Evolutionary conservation across 2,797 vertebrate species (phyloP), one percentile per base, ranked within the genome.

Genomic region (Ctenopoma multispine): DNA sequence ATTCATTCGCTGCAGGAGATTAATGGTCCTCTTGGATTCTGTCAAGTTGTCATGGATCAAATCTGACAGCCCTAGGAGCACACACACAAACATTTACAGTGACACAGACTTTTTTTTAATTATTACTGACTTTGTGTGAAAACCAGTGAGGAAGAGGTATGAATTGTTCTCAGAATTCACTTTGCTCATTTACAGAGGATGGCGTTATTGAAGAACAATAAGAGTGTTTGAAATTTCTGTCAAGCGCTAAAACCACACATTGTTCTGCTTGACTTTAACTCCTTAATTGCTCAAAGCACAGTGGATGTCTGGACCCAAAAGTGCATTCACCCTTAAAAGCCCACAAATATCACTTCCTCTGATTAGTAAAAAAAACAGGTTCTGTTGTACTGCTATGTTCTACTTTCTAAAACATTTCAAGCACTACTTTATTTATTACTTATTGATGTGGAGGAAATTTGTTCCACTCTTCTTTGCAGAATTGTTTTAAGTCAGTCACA

Each of bases 1-100:
- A 92, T 99, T 99, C 97, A 99, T 99, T 80, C 96, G 94, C 86
- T 97, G 96, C 56, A 99, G 95, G 87, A 99, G 96, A 91, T 99
- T 99, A 90, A 99, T 96, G 82, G 96, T 99, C 92, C 95, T 95
- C 94, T 95, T 96, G 85, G 97, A 98, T 91, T 99, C 98, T 36
- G 98, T 99, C 93, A 94, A 93, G 94, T 99, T 99, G 92, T 99
- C 98, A 88, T 96, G 95, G 89, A 98, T 96, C 90, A 99, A 93
- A 87, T 95, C 95, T 66, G 87, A 95, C 67, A 99, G 94, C 78
- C 97, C 98, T 98, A 31, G 24, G 59, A 81, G 77, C 43, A 46
- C 44, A 41, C 13, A 58, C 44, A 55, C 44, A 61, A 29, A 47
- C 31, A 53, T 53, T 44, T 70, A 70, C 21, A 9, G 34, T 29